phyloP scores from a whole-genome alignment of 2,888 invertebrate species.

The Strigamia crassipes region DNA sequence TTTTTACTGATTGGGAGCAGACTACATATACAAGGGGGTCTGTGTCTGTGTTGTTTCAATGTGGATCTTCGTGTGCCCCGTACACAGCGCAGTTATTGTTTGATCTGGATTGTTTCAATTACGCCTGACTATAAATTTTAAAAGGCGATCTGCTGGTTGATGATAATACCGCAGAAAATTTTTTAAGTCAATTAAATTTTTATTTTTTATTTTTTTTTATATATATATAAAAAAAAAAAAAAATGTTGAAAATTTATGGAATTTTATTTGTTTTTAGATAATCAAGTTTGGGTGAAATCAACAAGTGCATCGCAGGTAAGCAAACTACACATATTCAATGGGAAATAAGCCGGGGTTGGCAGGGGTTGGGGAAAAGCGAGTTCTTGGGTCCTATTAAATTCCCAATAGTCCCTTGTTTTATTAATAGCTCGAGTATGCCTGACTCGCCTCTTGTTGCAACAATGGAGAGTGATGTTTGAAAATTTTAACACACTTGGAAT shows the following conservation, averaged over 20 bases:
- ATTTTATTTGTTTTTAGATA: background rate
- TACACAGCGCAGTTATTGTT: background rate
- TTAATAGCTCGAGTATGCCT: constrained; percentile 9
- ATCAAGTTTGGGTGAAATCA: background rate
- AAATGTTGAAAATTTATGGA: too few species aligned
- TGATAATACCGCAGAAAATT: background rate
- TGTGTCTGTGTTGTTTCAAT: background rate
- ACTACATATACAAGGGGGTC: background rate
- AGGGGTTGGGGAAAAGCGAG: background rate
- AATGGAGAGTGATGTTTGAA: constrained; percentile 1
- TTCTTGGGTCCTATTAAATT: background rate
- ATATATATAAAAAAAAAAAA: too few species aligned
- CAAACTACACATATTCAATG: constrained; percentile 2
- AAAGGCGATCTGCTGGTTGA: background rate
- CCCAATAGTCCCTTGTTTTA: background rate
- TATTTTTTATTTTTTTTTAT: background rate
- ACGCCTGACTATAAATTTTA: background rate
- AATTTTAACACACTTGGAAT: constrained; percentile 29
- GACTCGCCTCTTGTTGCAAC: constrained; percentile 7
- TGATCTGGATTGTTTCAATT: constrained; percentile 28
- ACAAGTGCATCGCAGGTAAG: constrained; percentile 25
- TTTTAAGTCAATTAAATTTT: too few species aligned
- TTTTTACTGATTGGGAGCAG: constrained; percentile 17
- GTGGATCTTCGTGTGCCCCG: background rate
- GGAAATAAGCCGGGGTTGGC: background rate